Conservation (phyloP, 2,113 vertebrate genomes). For the Colius striatus region DNA sequence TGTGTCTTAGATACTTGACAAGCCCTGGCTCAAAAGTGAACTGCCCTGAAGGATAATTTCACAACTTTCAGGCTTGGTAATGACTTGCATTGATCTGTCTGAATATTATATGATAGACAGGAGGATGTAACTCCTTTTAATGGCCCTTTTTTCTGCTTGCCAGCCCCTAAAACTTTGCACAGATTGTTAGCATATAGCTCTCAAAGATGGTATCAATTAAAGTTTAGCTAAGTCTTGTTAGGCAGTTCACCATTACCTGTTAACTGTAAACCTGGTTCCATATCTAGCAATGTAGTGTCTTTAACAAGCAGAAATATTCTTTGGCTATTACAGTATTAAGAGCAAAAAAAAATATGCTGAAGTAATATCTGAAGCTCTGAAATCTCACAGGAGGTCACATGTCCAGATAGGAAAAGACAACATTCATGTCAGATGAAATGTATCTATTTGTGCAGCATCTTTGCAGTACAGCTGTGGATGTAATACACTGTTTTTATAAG, state of each 20-base stretch:
- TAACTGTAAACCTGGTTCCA: background rate
- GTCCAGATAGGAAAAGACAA: background rate
- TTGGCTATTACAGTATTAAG: background rate
- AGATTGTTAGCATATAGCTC: background rate
- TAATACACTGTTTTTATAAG: background rate
- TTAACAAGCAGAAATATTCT: background rate
- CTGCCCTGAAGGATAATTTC: background rate
- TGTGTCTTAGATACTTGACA: background rate
- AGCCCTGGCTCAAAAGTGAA: background rate
- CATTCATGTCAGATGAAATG: background rate
- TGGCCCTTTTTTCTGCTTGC: background rate
- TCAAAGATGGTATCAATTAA: background rate
- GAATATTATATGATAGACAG: background rate
- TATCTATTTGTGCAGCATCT: background rate
- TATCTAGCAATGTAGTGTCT: background rate
- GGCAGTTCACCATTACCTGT: background rate
- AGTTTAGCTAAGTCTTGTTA: background rate
- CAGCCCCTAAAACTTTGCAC: background rate
- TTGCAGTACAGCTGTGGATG: background rate
- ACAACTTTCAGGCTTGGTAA: background rate
- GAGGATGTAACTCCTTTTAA: background rate
- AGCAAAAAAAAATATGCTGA: background rate
- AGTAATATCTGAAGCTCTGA: background rate
- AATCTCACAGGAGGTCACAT: background rate
- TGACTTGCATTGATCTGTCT: background rate